These are phyloP conservation scores for Mionectes macconnelli DNA, from an alignment of 2,113 vertebrate genomes.

Conservation along the genomic window DNA sequence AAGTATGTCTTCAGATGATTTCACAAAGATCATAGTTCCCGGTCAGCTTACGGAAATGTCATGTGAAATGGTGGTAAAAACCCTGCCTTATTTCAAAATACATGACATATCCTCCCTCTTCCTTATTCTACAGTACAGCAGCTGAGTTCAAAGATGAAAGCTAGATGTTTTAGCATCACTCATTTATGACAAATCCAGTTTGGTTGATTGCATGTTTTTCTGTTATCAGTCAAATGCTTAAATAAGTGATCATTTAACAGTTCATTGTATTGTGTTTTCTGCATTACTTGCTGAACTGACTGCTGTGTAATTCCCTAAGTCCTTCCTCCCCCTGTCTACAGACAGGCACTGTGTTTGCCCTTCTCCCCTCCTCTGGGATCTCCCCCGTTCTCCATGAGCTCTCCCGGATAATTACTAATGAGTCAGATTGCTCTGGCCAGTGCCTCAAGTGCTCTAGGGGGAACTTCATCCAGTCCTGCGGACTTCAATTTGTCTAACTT, in stretches of 20 bases:
- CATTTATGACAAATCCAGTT: neutral
- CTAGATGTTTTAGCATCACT: neutral
- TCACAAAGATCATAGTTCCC: neutral
- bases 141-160: neutral
- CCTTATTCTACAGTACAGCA: neutral
- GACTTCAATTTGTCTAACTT: slow-evolving; percentile 7
- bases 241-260: neutral
- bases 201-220: neutral
- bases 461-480: slow-evolving; percentile 1
- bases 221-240: neutral
- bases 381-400: neutral
- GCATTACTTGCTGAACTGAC: neutral
- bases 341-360: neutral
- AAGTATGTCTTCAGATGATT: neutral
- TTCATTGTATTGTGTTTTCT: neutral
- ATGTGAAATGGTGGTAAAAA: neutral
- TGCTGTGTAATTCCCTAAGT: neutral
- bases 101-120: neutral
- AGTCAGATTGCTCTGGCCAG: slow-evolving; percentile 25
- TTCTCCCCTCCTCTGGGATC: slow-evolving; percentile 9
- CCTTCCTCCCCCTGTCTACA: neutral
- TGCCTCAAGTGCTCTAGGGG: slow-evolving; percentile 12
- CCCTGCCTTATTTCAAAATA: neutral
- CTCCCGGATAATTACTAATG: neutral
- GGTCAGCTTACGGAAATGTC: slow-evolving; percentile 6